Evolutionary conservation across 2,888 invertebrate genomes (phyloP).

Genomic region (Luperina nickerlii): DNA sequence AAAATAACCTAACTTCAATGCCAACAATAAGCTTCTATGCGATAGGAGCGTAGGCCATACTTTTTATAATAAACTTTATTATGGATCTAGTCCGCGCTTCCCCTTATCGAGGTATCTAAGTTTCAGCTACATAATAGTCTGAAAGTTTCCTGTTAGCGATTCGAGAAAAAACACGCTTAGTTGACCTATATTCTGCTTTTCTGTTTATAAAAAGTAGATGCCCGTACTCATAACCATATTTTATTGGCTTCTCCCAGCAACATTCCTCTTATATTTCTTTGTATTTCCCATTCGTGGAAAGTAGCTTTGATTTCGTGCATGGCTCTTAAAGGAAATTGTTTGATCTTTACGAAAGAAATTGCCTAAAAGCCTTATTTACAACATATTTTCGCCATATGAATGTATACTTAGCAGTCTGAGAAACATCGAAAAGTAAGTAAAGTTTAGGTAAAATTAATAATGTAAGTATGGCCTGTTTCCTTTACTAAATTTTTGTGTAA

Average conservation of each 20-base stretch:
- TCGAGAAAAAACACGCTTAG: slow-evolving; percentile 45
- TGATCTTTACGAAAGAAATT: slow-evolving; percentile 78
- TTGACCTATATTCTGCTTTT: slow-evolving; percentile 62
- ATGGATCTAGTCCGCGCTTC: slow-evolving; percentile 30
- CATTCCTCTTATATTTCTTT: slow-evolving; percentile 64
- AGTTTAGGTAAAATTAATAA: slow-evolving; percentile 29
- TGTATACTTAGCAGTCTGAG: slow-evolving; percentile 38
- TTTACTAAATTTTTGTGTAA: slow-evolving; percentile 23
- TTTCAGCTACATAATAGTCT: slow-evolving; percentile 44
- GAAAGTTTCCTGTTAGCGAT: slow-evolving; percentile 54
- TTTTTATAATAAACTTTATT: slow-evolving; percentile 44
- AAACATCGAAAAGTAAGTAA: not conserved
- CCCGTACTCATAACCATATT: slow-evolving; percentile 63
- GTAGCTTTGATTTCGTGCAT: slow-evolving; percentile 72
- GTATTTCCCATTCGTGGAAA: slow-evolving; percentile 63
- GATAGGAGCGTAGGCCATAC: not conserved
- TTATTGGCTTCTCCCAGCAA: slow-evolving; percentile 62
- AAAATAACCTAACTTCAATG: not conserved
- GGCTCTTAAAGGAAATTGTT: slow-evolving; percentile 76
- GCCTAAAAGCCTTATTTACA: slow-evolving; percentile 75
- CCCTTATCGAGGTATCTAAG: slow-evolving; percentile 49
- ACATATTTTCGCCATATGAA: slow-evolving; percentile 67
- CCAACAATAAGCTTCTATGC: not conserved
- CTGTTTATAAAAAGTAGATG: slow-evolving; percentile 56
- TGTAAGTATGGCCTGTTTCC: slow-evolving; percentile 5